Percentiles rank a stretch among this genome's conserved stretches.
Conservation (phyloP, 2,888 invertebrate species). For the Rhamnusium bicolor region DNA sequence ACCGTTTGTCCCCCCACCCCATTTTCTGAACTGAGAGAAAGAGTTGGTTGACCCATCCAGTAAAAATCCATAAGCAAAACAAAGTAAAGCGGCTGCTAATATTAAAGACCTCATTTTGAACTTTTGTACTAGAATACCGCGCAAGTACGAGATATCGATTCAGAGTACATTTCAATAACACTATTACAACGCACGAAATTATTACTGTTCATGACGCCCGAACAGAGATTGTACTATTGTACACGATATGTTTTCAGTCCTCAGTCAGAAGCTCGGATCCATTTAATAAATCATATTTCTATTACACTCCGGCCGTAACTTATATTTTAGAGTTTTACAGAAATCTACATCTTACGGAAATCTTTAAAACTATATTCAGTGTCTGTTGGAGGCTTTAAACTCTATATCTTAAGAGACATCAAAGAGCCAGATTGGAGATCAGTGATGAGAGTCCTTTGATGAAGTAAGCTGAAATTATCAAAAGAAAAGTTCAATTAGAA, state of each 20-base stretch:
- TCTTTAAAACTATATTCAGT: not conserved
- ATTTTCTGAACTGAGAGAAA: conserved; percentile 93
- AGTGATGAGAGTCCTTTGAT: not conserved
- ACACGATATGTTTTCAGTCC: conserved; percentile 13
- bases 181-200: not conserved
- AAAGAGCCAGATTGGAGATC: not conserved
- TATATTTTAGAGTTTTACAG: not conserved
- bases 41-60: conserved; percentile 90
- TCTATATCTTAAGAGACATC: not conserved
- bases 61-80: conserved; percentile 78
- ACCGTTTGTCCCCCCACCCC: conserved; percentile 94
- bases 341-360: not conserved
- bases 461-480: conserved; percentile 18
- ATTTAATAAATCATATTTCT: not conserved
- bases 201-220: conserved; percentile 20
- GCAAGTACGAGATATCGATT: conserved; percentile 39
- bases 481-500: conserved; percentile 2
- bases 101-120: conserved; percentile 54
- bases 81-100: conserved; percentile 59
- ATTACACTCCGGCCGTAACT: not conserved
- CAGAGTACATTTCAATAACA: conserved; percentile 35
- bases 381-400: not conserved
- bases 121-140: conserved; percentile 9
- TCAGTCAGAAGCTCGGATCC: not conserved
- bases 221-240: not conserved